These are phyloP conservation scores for Merodon equestris DNA, from an alignment of 2,888 invertebrate genomes.

Conservation along the genomic window DNA sequence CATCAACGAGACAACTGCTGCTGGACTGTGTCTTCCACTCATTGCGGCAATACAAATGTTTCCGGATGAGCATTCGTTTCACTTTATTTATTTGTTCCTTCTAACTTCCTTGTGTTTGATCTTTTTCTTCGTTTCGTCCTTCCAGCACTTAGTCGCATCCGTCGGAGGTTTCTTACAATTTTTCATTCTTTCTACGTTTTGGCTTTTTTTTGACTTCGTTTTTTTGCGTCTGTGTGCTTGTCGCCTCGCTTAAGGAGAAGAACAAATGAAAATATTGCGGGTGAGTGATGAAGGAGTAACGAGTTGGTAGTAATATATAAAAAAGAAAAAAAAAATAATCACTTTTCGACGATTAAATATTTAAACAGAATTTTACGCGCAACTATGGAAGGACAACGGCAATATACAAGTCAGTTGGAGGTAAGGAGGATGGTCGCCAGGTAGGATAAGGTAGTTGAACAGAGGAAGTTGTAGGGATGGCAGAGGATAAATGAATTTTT, in stretches of 20 bases:
- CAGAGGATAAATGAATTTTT: conserved; percentile 30
- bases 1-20: conserved; percentile 33
- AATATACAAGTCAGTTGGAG: no score
- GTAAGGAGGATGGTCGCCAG: no score
- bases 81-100: no score
- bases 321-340: conserved; percentile 54
- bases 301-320: conserved; percentile 20
- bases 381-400: no score
- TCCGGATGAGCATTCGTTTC: conserved; percentile 38
- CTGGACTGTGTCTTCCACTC: conserved; percentile 8
- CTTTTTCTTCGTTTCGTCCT: neutral
- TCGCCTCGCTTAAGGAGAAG: conserved; percentile 11
- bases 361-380: conserved; percentile 29
- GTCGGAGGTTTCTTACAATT: neutral
- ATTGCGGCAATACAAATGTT: conserved; percentile 62
- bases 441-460: no score
- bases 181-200: neutral
- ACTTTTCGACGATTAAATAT: conserved; percentile 67
- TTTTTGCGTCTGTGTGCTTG: neutral
- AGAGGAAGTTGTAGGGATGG: conserved; percentile 28
- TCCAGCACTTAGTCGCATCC: no score
- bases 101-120: neutral
- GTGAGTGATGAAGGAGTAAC: conserved; percentile 62
- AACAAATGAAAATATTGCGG: conserved; percentile 23
- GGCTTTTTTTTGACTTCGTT: neutral